Evolutionary conservation across 1,140 invertebrate genomes (phyloP), one percentile per base, ranked within the genome.

Genomic region (Cryptotermes secundus): DNA sequence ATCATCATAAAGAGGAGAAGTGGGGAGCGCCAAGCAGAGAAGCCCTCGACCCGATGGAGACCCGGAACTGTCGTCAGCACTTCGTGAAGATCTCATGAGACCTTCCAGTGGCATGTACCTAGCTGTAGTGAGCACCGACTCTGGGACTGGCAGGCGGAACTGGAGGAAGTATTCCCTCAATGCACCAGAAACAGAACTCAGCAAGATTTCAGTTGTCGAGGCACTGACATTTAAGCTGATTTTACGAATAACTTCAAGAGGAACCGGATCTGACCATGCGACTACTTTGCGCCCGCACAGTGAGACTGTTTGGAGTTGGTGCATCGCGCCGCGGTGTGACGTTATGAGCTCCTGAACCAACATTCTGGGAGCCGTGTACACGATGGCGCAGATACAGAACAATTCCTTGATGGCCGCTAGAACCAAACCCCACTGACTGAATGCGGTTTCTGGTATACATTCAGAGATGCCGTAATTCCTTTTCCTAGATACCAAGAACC

Each of bases 221-320:
- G 94, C 92, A 3, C 93, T 92, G 0, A 93, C 91, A 9, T 92
- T 91, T 34, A 90, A 91, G 0, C 93, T 91, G 34, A 94, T 93
- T 80, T 89, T 89, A 9, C 93, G 88, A 45, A 91, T 88, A 87
- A 89, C 10, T 0, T 91, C 90, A 6, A 90, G 87, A 85, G 92
- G 90, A 3, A 96, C 92, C 1, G 93, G 92, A 0, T 93, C 92
- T 0, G 95, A 95, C 93, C 95, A 96, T 6, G 94, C 92, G 2
- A 95, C 92, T 2, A 95, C 93, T 90, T 96, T 96, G 84, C 95
- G 91, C 14, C 95, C 95, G 84, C 94, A 95, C 12, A 95, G 91
- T 0, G 94, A 94, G 35, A 94, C 92, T 19, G 93, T 94, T 87
- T 95, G 93, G 12, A 95, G 88, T 14, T 93, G 83, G 59, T 83